Evolutionary conservation across 2,113 vertebrate genomes (phyloP), one percentile per base, ranked within the genome.

Genomic region (Heterotis niloticus): DNA sequence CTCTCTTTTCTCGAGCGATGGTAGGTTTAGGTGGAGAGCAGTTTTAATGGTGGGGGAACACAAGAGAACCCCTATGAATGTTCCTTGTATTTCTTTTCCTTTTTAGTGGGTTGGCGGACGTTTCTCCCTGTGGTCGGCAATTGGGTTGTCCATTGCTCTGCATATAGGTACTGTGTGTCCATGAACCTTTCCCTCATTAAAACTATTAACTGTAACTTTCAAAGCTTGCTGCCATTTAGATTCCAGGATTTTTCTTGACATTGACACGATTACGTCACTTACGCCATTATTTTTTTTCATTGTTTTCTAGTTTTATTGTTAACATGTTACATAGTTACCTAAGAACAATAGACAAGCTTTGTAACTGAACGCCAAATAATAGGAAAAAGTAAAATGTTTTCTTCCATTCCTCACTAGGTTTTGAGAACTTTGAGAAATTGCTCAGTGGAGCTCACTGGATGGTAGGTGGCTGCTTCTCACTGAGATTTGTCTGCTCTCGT

Each of bases 101-200:
- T 60, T 78, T 77, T 85, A 99, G 98, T 99, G 98, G 98, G 98
- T 99, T 59, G 98, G 98, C 82, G 97, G 98, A 26, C 96, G 97
- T 79, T 99, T 97, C 85, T 99, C 97, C 0, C 88, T 99, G 75
- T 99, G 97, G 98, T 99, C 98, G 1, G 98, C 97, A 64, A 99
- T 99, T 16, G 98, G 98, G 75, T 92, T 99, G 82, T 98, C 97
- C 88, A 98, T 99, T n/a, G 96, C 97, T 1, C 92, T 99, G 86
- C 96, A 98, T 2, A 87, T 99, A 51, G 98, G 97, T 98, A 90
- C 34, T 44, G 34, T 44, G 34, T 18, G 88, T 85, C 66, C 80
- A n/a, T 64, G 23, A 29, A 12, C 28, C 23, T 28, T 14, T 26
- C 13, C 11, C 66, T 67, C 51, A 64, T 23, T 66, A 65, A 56